Conservation (phyloP, 2,797 vertebrate species). For the Eulemur rubriventer region DNA sequence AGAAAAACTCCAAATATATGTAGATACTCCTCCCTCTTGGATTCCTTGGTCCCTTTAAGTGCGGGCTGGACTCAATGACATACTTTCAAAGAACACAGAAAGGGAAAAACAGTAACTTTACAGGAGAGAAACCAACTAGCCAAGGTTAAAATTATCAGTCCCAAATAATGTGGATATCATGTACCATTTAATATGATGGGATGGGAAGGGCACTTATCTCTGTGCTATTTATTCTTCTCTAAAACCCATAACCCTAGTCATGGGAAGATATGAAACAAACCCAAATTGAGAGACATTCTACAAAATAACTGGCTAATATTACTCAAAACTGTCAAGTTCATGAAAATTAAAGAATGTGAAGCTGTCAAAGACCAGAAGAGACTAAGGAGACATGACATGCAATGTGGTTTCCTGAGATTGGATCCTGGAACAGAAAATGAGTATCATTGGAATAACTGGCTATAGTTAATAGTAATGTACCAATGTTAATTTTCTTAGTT, state of each 20-base stretch:
- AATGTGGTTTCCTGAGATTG: not conserved
- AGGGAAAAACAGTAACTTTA: not conserved
- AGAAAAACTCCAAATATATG: not conserved
- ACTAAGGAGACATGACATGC: not conserved
- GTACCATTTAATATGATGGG: not conserved
- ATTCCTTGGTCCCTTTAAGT: not conserved
- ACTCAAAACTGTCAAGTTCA: conserved; percentile 30
- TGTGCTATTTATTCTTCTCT: not conserved
- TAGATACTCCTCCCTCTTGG: not conserved
- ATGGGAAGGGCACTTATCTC: not conserved
- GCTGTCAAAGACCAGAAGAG: not conserved
- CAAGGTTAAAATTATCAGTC: not conserved
- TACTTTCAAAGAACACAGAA: not conserved
- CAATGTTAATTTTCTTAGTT: not conserved
- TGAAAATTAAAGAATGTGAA: not conserved
- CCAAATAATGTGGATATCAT: not conserved
- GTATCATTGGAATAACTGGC: not conserved
- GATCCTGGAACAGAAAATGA: not conserved
- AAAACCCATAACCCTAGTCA: not conserved
- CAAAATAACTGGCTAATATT: not conserved
- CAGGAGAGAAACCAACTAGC: not conserved
- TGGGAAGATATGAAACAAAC: not conserved
- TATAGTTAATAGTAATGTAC: not conserved
- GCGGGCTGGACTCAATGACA: not conserved
- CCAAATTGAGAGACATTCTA: not conserved